These are phyloP conservation scores for Spheniscus mendiculus DNA, from an alignment of 2,113 vertebrate species.

Conservation along the genomic window DNA sequence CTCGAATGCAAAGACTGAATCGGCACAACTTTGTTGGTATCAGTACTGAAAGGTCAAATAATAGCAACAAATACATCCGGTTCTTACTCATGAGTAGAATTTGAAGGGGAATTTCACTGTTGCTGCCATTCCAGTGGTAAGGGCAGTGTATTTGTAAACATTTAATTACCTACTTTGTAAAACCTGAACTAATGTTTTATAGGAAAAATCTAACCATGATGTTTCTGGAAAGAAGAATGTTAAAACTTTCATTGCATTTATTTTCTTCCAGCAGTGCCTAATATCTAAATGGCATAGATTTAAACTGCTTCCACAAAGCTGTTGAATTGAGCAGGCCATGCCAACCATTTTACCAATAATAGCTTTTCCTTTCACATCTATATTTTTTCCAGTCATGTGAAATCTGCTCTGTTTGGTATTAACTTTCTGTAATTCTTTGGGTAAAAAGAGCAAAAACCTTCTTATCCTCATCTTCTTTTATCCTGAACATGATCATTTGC, in stretches of 20 bases:
- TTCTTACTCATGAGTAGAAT: not conserved
- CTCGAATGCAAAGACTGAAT: not conserved
- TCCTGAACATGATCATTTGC: not conserved
- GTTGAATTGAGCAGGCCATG: not conserved
- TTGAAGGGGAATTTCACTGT: not conserved
- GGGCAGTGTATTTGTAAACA: not conserved
- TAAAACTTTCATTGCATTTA: slow-evolving; percentile 10
- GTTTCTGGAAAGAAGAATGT: not conserved
- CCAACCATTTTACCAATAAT: not conserved
- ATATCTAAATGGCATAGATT: slow-evolving; percentile 29
- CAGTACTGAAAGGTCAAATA: not conserved
- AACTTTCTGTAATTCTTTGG: not conserved
- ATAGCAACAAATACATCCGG: not conserved
- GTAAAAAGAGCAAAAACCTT: not conserved
- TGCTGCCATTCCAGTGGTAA: not conserved
- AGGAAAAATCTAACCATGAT: not conserved
- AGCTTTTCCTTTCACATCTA: not conserved
- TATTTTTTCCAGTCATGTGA: not conserved
- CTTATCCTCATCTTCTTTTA: not conserved
- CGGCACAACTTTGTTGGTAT: not conserved
- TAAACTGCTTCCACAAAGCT: not conserved
- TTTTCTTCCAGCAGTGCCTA: slow-evolving; percentile 25
- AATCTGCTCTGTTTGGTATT: not conserved
- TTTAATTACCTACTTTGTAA: not conserved
- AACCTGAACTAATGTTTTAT: not conserved